Base-by-base conservation (phyloP, 2,797 vertebrate species). In the Diceros bicornis region DNA sequence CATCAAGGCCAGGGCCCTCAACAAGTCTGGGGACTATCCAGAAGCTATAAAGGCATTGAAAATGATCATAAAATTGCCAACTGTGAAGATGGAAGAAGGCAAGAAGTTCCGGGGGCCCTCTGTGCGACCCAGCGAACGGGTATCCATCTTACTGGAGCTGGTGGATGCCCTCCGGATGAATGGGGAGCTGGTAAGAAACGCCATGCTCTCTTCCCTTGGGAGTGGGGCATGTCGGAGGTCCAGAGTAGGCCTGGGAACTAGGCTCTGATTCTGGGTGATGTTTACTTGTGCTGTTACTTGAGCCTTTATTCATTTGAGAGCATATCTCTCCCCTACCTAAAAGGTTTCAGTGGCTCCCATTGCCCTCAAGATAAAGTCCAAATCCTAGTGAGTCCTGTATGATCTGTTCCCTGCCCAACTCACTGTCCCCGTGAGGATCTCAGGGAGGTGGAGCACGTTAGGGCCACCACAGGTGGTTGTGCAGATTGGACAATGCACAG, bases 71-170 rank as follows among this genome's bases (percentile, higher is more conserved):
- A 98, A 91, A 37, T 93, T 98, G 44, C 98, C 98, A 6, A 95
- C 97, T n/a, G 62, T 98, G 86, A 98, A 96, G 82, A 97, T 9
- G 13, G 97, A 98, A 17, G 91, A 94, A 11, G 50, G 92, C 77
- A 98, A 82, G 82, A 98, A 91, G 69, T 17, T 11, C 52, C 93
- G 41, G 0, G 57, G 97, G 32, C 90, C 96, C 12, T n/a, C 78
- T 0, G 21, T 99, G 90, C 97, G 6, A 32, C 95, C 82, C 44
- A 97, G 97, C 9, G 98, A 99, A 77, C 95, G 98, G 2, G 98
- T 95, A 7, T 99, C 98, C 34, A 97, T 99, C 89, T 97, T 98
- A 14, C 96, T 99, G 96, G 99, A 99, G 81, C 97, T 99, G 50
- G 98, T 95, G 0, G 98, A 99, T 2, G 98, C 98, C n/a, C 98